Percentiles rank a stretch among this genome's conserved stretches.
Conservation (phyloP, 2,888 invertebrate genomes). For the Rutpela maculata region DNA sequence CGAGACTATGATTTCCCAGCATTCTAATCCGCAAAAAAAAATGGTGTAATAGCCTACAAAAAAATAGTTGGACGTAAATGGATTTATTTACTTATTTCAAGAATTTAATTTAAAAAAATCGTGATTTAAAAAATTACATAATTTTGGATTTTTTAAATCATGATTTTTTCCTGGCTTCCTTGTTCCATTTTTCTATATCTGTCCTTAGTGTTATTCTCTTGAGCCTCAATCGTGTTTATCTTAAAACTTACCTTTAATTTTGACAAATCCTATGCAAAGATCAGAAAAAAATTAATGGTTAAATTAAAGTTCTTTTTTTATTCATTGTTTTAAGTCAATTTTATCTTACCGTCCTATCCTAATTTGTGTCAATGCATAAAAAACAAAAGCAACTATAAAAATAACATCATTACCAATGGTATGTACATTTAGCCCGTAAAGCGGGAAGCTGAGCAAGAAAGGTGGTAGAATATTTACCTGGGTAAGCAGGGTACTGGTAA, state of each 20-base stretch:
- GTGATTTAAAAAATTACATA: too few relatives aligned
- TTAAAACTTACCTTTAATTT: constrained; percentile 57
- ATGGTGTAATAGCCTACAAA: too few relatives aligned
- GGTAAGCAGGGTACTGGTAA: constrained; percentile 84
- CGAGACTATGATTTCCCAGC: too few relatives aligned
- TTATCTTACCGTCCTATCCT: constrained; percentile 37
- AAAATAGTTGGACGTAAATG: too few relatives aligned
- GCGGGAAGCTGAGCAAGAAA: neutral
- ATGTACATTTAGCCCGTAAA: neutral
- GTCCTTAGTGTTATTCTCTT: neutral
- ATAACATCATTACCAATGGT: neutral
- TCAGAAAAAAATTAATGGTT: constrained; percentile 44
- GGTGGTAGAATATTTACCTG: constrained; percentile 78
- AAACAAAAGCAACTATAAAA: constrained; percentile 11
- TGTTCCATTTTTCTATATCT: too few relatives aligned
- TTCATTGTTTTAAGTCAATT: neutral
- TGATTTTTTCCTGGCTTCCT: too few relatives aligned
- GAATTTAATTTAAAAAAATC: too few relatives aligned
- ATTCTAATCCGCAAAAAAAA: too few relatives aligned
- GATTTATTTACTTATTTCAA: too few relatives aligned
- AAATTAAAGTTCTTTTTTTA: neutral
- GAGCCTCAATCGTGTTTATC: neutral
- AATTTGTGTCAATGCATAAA: neutral
- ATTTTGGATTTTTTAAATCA: too few relatives aligned
- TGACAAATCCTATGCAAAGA: constrained; percentile 48